phyloP scores from a whole-genome alignment of 2,113 vertebrate species.

The Myotis davidii region DNA sequence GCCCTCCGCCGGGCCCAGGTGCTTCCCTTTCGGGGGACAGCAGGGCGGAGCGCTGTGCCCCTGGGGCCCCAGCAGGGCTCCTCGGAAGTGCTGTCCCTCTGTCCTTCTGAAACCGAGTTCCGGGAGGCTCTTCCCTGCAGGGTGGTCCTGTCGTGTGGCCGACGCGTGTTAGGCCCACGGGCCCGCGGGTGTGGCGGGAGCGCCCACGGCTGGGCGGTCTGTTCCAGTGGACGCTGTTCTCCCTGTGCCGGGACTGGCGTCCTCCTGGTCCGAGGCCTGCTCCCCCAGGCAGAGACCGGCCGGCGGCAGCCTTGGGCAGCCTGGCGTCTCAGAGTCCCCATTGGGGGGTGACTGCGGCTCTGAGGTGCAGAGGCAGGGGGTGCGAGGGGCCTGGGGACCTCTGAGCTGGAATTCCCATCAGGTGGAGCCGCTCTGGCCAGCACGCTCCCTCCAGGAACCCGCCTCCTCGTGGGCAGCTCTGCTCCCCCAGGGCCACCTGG shows the following conservation, averaged over 20 bases:
- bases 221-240: too few relatives aligned
- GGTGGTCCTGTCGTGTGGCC: fast-evolving
- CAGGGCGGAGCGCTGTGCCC: fast-evolving
- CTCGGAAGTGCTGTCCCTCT: not conserved
- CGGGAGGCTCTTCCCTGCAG: fast-evolving
- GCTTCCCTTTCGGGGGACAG: not conserved
- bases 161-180: fast-evolving
- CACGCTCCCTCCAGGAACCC: fast-evolving
- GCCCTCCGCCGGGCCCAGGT: not conserved
- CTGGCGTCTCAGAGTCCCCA: fast-evolving
- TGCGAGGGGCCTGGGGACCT: fast-evolving
- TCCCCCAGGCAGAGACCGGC: fast-evolving
- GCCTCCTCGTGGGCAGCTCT: fast-evolving
- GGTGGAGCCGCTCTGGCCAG: not conserved
- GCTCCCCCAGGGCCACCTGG: fast-evolving
- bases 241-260: too few relatives aligned
- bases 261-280: fast-evolving
- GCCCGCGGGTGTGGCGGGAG: fast-evolving
- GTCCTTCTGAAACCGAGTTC: not conserved
- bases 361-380: not conserved
- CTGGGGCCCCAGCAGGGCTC: not conserved
- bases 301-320: not conserved
- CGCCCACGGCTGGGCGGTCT: fast-evolving
- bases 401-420: fast-evolving
- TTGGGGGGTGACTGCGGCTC: not conserved